These are phyloP conservation scores for Urocolius indicus DNA, from an alignment of 2,113 vertebrate genomes.

Conservation along the genomic window DNA sequence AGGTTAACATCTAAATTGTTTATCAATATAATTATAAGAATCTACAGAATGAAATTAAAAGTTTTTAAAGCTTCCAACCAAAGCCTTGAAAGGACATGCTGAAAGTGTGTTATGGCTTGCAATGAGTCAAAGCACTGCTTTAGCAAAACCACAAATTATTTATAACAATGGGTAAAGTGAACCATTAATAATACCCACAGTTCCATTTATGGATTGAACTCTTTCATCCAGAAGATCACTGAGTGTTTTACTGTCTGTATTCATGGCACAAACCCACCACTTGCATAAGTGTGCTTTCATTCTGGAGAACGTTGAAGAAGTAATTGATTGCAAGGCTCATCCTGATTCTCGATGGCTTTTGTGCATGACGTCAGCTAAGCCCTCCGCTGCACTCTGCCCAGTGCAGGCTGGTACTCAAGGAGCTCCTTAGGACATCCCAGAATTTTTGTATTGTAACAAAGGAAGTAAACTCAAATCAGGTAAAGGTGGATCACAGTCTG, in stretches of 20 bases:
- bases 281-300: background rate
- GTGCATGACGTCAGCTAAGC: background rate
- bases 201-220: background rate
- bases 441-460: background rate
- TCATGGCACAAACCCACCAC: background rate
- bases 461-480: background rate
- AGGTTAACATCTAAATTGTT: background rate
- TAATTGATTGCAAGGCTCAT: background rate
- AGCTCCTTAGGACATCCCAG: background rate
- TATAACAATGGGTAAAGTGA: background rate
- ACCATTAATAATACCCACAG: background rate
- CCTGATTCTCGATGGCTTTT: background rate
- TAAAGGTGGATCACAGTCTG: background rate
- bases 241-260: background rate
- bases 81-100: slow-evolving; percentile 34
- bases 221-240: background rate
- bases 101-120: background rate
- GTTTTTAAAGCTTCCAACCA: background rate
- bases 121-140: background rate
- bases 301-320: background rate
- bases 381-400: background rate
- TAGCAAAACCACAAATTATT: slow-evolving; percentile 33
- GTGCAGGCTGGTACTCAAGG: background rate
- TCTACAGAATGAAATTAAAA: background rate
- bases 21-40: background rate